A percentile compares a stretch with the other conserved stretches of the same genome.
phyloP scores from a whole-genome alignment of 2,797 vertebrate species.

The Melanotaenia boesemani region DNA sequence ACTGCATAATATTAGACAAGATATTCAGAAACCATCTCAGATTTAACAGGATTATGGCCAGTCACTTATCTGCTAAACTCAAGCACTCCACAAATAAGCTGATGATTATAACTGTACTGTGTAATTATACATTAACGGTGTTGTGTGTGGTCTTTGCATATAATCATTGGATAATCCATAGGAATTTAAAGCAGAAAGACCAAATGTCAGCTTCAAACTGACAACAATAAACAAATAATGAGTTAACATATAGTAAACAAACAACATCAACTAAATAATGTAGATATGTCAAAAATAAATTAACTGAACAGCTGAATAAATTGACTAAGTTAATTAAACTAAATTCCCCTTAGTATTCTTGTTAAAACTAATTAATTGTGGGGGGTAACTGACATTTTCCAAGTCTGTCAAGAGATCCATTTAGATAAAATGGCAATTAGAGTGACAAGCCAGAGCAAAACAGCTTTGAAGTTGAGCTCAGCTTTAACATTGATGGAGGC shows the following conservation, averaged over 20 bases:
- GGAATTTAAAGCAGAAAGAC: conserved; percentile 50
- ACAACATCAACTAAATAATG: conserved; percentile 38
- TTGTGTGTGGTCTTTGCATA: conserved; percentile 34
- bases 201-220: conserved; percentile 59
- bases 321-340: conserved; percentile 69
- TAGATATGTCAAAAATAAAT: conserved; percentile 47
- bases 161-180: conserved; percentile 61
- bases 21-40: conserved; percentile 26
- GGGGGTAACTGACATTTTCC: conserved; percentile 62
- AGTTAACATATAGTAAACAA: conserved; percentile 35
- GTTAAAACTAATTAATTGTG: conserved; percentile 70
- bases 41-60: conserved; percentile 34
- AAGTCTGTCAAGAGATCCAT: conserved; percentile 57
- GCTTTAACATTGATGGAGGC: conserved; percentile 20
- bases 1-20: conserved; percentile 14
- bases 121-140: conserved; percentile 56
- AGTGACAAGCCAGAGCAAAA: conserved; percentile 38
- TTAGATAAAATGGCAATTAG: conserved; percentile 53
- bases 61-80: conserved; percentile 47
- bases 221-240: conserved; percentile 46
- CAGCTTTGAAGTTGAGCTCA: conserved; percentile 36
- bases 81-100: conserved; percentile 46
- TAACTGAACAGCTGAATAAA: conserved; percentile 52
- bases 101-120: conserved; percentile 47
- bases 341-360: conserved; percentile 60